Conservation (phyloP, 2,797 vertebrate genomes). For the Coilia nasus region DNA sequence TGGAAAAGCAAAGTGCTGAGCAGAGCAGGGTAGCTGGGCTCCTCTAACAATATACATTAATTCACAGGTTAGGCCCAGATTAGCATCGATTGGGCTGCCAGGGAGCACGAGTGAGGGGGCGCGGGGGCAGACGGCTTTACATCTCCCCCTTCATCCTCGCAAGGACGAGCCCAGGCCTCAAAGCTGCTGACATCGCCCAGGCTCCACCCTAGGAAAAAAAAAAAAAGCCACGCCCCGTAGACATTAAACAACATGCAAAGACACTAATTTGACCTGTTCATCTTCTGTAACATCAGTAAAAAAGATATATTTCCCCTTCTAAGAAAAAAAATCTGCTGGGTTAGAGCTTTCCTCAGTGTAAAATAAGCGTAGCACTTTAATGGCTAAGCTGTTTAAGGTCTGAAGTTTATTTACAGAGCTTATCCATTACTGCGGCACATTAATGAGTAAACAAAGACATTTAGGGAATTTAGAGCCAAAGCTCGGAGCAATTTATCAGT, state of each 20-base stretch:
- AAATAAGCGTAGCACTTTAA: not conserved
- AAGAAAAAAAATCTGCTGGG: not conserved
- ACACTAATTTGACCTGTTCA: not conserved
- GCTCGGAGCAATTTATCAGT: not conserved
- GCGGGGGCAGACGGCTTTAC: not conserved
- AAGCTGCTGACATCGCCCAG: not conserved
- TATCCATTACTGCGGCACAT: not conserved
- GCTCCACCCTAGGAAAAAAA: not conserved
- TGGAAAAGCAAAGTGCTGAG: conserved; percentile 70
- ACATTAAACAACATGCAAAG: not conserved
- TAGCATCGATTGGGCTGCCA: conserved; percentile 66
- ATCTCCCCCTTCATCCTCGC: not conserved
- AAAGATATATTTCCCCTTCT: not conserved
- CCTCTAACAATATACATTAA: conserved; percentile 64
- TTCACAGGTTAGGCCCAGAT: conserved; percentile 66
- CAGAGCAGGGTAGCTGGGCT: conserved; percentile 48
- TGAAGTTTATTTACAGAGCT: conserved; percentile 21
- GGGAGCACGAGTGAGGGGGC: conserved; percentile 1
- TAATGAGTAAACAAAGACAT: not conserved
- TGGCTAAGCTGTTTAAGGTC: not conserved
- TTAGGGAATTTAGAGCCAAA: not conserved
- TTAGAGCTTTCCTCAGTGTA: not conserved
- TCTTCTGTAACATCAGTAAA: not conserved
- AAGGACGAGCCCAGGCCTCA: not conserved
- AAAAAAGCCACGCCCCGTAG: not conserved